Evolutionary conservation across 2,113 vertebrate species (phyloP).

Genomic region (Chaenocephalus aceratus): DNA sequence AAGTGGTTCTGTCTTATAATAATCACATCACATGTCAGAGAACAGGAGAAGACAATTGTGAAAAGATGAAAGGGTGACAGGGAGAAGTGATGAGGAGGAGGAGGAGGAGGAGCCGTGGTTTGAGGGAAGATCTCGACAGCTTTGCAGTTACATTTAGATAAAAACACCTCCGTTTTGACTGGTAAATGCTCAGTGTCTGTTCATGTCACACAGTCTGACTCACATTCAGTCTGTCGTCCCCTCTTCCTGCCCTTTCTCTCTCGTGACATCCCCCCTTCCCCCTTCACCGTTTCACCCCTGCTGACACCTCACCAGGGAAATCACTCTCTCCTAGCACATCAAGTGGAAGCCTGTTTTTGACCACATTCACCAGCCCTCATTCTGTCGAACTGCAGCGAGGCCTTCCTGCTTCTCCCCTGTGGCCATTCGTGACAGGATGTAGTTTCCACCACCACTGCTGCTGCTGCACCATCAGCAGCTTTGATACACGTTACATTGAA

Average conservation of each 20-base stretch:
- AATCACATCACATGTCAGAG: background rate
- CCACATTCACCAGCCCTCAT: background rate
- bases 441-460: constrained; percentile 3
- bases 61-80: background rate
- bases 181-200: constrained; percentile 14
- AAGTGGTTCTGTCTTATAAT: background rate
- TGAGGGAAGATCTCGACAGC: constrained; percentile 19
- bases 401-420: constrained; percentile 1
- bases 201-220: constrained; percentile 9
- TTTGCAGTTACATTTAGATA: background rate
- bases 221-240: constrained; percentile 2
- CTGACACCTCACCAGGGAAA: constrained; percentile 44
- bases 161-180: too few species aligned
- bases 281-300: background rate
- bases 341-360: background rate
- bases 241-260: background rate
- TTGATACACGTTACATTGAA: background rate
- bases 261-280: constrained; percentile 9
- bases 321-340: constrained; percentile 22
- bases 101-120: background rate
- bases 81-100: too few species aligned
- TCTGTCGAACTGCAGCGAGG: background rate
- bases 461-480: constrained; percentile 10
- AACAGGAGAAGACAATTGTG: background rate
- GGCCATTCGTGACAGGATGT: constrained; percentile 16